Conservation (phyloP, 2,113 vertebrate genomes). For the Xenopus laevis region DNA sequence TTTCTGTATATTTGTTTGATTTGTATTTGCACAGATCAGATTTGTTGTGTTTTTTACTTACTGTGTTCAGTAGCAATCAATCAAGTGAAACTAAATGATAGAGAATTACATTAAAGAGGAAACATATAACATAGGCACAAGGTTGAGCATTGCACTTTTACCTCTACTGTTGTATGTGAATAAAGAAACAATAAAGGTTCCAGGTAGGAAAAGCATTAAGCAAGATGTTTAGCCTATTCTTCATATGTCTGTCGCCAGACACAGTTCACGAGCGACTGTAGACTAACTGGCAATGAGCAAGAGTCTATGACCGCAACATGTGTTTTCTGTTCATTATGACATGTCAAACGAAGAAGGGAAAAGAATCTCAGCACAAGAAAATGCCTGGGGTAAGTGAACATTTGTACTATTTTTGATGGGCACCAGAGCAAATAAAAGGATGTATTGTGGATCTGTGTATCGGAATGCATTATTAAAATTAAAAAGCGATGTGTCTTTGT, state of each 20-base stretch:
- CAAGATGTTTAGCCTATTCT: constrained; percentile 37
- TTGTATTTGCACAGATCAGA: no score
- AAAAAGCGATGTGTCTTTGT: no score
- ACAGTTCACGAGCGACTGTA: constrained; percentile 22
- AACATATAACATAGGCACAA: constrained; percentile 16
- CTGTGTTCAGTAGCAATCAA: not conserved
- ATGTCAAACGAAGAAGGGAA: constrained; percentile 37
- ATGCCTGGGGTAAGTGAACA: constrained; percentile 19
- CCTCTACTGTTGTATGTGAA: not conserved
- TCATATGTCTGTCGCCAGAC: constrained; percentile 27
- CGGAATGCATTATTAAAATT: no score
- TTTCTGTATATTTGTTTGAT: no score
- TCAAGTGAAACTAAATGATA: not conserved
- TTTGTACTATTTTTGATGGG: constrained; percentile 1
- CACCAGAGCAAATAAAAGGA: not conserved
- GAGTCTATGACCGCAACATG: not conserved
- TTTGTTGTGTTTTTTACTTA: no score
- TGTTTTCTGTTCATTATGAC: constrained; percentile 46
- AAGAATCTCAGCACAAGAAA: constrained; percentile 21
- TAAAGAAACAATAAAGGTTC: constrained; percentile 29
- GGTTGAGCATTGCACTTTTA: constrained; percentile 3
- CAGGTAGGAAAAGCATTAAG: constrained; percentile 40
- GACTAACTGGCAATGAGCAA: no score
- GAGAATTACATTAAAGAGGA: constrained; percentile 1
- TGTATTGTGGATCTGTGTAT: not conserved